These are phyloP conservation scores for Scrobipalpa costella DNA, from an alignment of 2,888 invertebrate genomes.

Conservation along the genomic window DNA sequence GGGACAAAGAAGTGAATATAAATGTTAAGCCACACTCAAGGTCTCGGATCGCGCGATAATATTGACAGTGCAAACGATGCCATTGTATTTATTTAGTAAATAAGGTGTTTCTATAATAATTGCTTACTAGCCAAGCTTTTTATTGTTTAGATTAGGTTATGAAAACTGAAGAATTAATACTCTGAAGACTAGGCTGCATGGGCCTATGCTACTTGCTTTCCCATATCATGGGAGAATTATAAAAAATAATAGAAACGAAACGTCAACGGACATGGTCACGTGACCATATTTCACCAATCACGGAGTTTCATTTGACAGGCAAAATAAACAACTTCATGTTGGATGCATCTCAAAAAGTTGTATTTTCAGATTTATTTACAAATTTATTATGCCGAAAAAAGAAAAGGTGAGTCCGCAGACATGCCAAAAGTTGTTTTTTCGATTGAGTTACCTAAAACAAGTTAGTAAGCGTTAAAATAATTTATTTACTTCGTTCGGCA, in stretches of 20 bases:
- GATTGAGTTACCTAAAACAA: conserved; percentile 27
- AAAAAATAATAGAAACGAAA: background rate
- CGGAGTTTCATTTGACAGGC: conserved; percentile 37
- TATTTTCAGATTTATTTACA: conserved; percentile 58
- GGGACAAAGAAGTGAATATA: too few species aligned
- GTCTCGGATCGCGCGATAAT: too few species aligned
- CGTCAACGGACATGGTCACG: conserved; percentile 49
- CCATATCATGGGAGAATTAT: too few species aligned
- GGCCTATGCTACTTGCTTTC: too few species aligned
- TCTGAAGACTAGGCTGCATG: too few species aligned
- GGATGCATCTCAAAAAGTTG: conserved; percentile 57
- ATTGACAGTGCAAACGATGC: too few species aligned
- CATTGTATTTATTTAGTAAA: too few species aligned
- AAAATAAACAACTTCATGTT: conserved; percentile 59
- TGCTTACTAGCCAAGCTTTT: too few species aligned
- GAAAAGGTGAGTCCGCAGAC: conserved; percentile 58
- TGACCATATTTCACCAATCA: conserved; percentile 55
- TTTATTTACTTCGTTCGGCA: conserved; percentile 55
- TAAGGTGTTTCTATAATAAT: too few species aligned
- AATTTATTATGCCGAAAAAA: conserved; percentile 62
- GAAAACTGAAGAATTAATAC: too few species aligned
- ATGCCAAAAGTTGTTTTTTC: conserved; percentile 26
- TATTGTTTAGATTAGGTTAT: too few species aligned
- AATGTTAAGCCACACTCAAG: too few species aligned
- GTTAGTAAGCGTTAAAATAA: conserved; percentile 35